A percentile compares a stretch with the other conserved stretches of the same genome.
Conservation (phyloP, 2,113 vertebrate species). For the Dolichallabes microphthalmus region DNA sequence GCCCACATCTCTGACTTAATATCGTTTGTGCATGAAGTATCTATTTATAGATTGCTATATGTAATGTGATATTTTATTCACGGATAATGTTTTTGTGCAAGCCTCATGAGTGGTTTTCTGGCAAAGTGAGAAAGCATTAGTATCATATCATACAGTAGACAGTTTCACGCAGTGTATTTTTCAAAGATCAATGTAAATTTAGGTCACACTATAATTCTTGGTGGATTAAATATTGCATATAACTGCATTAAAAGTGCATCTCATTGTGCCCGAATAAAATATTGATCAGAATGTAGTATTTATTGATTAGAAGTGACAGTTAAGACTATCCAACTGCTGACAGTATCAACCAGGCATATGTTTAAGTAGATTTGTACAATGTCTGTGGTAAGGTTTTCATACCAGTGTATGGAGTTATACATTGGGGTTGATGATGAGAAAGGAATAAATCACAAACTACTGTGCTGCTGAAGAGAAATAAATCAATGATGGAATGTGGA, state of each 20-base stretch:
- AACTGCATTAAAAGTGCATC: not conserved
- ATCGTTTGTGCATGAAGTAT: not conserved
- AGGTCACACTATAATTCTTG: not conserved
- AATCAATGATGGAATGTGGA: not conserved
- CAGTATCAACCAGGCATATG: not conserved
- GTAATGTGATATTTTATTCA: not conserved
- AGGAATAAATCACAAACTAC: not conserved
- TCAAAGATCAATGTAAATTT: not conserved
- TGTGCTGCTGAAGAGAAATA: not conserved
- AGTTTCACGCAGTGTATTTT: not conserved
- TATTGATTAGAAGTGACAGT: conserved; percentile 20
- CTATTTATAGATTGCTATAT: not conserved
- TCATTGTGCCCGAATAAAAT: conserved; percentile 5
- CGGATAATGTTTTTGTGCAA: not conserved
- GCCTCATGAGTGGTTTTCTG: not conserved
- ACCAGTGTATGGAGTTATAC: not conserved
- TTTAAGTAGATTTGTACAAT: conserved; percentile 17
- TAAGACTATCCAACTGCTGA: conserved; percentile 14
- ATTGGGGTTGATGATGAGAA: not conserved
- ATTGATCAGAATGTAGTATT: conserved; percentile 21
- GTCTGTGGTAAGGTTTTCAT: not conserved
- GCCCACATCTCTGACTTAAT: not conserved
- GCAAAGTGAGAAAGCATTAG: not conserved
- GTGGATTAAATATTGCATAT: not conserved
- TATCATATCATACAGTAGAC: conserved; percentile 12